phyloP scores from a whole-genome alignment of 2,797 vertebrate species.

The Stomatorhinus walkeri region DNA sequence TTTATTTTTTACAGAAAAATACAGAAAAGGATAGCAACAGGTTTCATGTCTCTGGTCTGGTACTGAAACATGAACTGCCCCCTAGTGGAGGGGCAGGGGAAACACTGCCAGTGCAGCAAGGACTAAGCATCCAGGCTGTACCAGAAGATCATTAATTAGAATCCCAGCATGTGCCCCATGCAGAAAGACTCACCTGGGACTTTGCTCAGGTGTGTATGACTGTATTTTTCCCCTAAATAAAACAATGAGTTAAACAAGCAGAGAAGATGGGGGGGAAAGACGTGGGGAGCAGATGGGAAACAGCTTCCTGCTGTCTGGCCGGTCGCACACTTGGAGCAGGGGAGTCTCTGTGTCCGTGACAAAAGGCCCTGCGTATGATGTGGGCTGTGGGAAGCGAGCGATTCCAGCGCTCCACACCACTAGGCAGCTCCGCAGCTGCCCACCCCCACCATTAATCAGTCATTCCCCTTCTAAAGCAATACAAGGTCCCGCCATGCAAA shows the following conservation, averaged over 20 bases:
- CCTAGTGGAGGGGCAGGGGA: background rate
- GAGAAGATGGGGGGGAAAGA: background rate
- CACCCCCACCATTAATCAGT: conserved; percentile 45
- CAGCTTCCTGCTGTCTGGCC: background rate
- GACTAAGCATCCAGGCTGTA: background rate
- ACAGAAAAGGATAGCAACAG: background rate
- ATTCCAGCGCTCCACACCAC: background rate
- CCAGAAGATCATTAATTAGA: background rate
- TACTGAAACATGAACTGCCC: background rate
- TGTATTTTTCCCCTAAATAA: background rate
- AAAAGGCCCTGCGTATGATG: background rate
- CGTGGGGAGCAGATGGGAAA: background rate
- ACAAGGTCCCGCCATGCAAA: conserved; percentile 46
- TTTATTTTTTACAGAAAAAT: background rate
- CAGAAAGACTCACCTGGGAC: background rate
- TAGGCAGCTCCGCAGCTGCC: conserved; percentile 26
- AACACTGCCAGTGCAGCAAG: background rate
- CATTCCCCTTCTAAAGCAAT: conserved; percentile 55
- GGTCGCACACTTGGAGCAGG: background rate
- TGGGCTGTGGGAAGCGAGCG: background rate
- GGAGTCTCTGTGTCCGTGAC: background rate
- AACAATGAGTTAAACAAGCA: background rate
- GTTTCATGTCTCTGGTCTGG: background rate
- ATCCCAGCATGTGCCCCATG: background rate
- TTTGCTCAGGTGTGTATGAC: background rate